Base-by-base conservation (phyloP, 2,797 vertebrate species). In the Epinephelus coioides region DNA sequence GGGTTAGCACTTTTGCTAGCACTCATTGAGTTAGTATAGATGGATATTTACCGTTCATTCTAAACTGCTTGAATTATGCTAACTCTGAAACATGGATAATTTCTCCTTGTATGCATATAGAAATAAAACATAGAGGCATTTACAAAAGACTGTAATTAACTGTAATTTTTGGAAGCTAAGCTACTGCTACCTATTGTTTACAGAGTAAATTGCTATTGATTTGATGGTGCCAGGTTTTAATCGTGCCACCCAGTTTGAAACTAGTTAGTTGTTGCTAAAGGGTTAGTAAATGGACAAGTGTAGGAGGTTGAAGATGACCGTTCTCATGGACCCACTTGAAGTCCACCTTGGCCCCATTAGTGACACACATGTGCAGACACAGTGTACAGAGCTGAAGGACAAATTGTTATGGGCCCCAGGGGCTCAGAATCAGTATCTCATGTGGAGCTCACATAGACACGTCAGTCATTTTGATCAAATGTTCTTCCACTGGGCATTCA, bases 381-480 rank as follows among this genome's bases (percentile, higher is more conserved):
- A 50, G 34, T 65, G 44, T 54, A 53, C 19, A 30, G 47, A 79
- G 74, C 51, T 82, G 77, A 78, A 77, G 71, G 81, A 76, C 56
- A 63, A 71, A 73, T 60, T 82, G 47, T 78, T 73, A 21, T 53
- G 43, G 23, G 78, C 75, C 65, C 34, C 46, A 11, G 55, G 40
- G 70, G 60, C 63, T 74, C 55, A 25, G n/a, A 64, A 65, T 77
- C 49, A 72, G 27, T 54, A 56, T 67, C 11, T 27, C 81, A 79
- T 59, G 59, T 43, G 38, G 25, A 27, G 34, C 51, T 76, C 76
- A 76, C 23, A 61, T 15, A 23, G 54, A 74, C 38, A 18, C 9
- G n/a, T 73, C 49, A 3, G 50, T 38, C 69, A 61, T 79, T 81
- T 88, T 77, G 75, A 74, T 73, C 51, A 74, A 65, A 69, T 66